These are phyloP conservation scores for Amphipyra berbera DNA, from an alignment of 2,888 invertebrate genomes.

Conservation along the genomic window DNA sequence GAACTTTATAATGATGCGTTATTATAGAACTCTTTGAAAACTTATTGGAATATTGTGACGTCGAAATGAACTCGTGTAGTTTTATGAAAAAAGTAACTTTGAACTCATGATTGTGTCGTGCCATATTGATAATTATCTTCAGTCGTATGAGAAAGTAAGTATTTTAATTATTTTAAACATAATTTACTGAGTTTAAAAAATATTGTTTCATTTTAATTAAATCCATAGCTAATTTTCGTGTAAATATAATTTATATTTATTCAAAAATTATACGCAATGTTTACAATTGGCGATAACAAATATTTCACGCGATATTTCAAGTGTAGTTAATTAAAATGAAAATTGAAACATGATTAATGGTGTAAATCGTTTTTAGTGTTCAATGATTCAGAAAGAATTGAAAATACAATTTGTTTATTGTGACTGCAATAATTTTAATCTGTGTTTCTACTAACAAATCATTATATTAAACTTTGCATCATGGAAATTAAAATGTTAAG, in stretches of 20 bases:
- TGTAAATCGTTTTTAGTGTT: slow-evolving; percentile 11
- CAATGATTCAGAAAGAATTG: slow-evolving; percentile 29
- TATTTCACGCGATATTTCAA: not conserved
- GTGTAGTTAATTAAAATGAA: not conserved
- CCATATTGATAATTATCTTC: slow-evolving; percentile 72
- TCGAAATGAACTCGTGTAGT: slow-evolving; percentile 66
- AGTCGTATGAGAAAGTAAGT: slow-evolving; percentile 81
- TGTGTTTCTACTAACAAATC: slow-evolving; percentile 3
- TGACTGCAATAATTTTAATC: slow-evolving; percentile 7
- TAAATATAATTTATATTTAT: too few species aligned
- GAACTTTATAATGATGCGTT: slow-evolving; percentile 64
- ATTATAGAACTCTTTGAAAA: slow-evolving; percentile 61
- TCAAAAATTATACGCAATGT: too few species aligned
- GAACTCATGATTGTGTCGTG: slow-evolving; percentile 83
- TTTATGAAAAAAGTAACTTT: slow-evolving; percentile 64
- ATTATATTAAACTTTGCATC: not conserved
- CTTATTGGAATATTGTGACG: slow-evolving; percentile 62
- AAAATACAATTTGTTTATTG: slow-evolving; percentile 14
- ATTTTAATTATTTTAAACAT: slow-evolving; percentile 71
- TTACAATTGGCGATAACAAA: too few species aligned
- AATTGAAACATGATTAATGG: slow-evolving; percentile 6
- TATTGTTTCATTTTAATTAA: not conserved
- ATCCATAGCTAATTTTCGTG: too few species aligned
- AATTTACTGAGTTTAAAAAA: not conserved
- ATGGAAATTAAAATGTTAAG: not conserved